Conservation (phyloP, 2,888 invertebrate genomes). For the Microchrysa polita region DNA sequence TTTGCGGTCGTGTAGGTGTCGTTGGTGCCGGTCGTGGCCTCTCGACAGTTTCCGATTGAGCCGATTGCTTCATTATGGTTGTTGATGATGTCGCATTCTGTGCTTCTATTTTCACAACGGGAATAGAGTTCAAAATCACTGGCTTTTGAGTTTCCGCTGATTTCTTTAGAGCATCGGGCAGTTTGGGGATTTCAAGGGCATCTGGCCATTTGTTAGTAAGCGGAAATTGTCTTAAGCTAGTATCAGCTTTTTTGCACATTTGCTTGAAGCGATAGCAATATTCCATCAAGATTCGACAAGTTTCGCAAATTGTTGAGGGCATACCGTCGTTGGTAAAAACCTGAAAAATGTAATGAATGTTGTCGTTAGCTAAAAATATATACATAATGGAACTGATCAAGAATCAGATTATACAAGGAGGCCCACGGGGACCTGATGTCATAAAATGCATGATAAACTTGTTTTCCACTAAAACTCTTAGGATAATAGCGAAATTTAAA, state of each 20-base stretch:
- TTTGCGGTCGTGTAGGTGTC: not conserved
- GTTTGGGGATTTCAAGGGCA: conserved; percentile 63
- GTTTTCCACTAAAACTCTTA: too few species aligned
- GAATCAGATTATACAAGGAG: too few species aligned
- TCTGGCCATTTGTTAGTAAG: conserved; percentile 71
- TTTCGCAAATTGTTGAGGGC: conserved; percentile 76
- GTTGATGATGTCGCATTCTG: not conserved
- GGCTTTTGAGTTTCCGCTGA: conserved; percentile 34
- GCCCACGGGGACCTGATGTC: too few species aligned
- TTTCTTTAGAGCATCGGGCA: conserved; percentile 62
- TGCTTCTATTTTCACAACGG: conserved; percentile 14
- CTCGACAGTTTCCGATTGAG: not conserved
- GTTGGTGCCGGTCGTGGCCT: not conserved
- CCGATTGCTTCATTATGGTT: not conserved
- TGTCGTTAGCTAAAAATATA: too few species aligned
- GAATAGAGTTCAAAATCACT: conserved; percentile 12
- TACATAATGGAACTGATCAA: too few species aligned
- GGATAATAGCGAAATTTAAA: too few species aligned
- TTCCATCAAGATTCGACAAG: conserved; percentile 75
- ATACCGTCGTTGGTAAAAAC: conserved; percentile 70
- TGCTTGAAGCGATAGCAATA: conserved; percentile 79
- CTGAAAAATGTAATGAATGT: conserved; percentile 52
- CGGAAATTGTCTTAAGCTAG: conserved; percentile 73
- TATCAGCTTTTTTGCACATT: conserved; percentile 79
- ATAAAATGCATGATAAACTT: too few species aligned